Evolutionary conservation across 1,140 invertebrate species (phyloP).

Genomic region (Scaptomyza pallida): DNA sequence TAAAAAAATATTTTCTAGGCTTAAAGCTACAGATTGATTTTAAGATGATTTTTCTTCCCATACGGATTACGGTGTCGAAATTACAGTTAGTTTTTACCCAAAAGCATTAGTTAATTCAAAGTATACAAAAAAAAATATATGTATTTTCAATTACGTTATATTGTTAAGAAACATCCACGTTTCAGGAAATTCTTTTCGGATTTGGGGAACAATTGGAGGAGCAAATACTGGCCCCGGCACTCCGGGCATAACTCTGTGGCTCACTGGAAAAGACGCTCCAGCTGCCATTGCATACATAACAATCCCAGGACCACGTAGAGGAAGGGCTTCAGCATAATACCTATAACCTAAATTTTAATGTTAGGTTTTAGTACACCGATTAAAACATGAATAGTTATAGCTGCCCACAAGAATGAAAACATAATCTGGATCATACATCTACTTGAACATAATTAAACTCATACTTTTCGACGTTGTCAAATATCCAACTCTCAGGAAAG

Average conservation of each 20-base stretch:
- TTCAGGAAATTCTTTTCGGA: slow-evolving; percentile 66
- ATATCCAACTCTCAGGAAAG: slow-evolving; percentile 61
- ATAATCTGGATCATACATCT: background rate
- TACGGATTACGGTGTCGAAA: background rate
- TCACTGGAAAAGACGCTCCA: background rate
- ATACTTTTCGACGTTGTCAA: slow-evolving; percentile 46
- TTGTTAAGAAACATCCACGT: slow-evolving; percentile 58
- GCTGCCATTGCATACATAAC: background rate
- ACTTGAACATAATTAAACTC: background rate
- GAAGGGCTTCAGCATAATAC: background rate
- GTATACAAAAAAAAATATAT: background rate
- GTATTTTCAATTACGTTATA: slow-evolving; percentile 24
- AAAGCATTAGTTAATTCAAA: background rate
- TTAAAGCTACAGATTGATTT: too few relatives aligned
- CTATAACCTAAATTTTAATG: background rate
- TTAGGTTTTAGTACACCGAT: slow-evolving; percentile 15
- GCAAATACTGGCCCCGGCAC: background rate
- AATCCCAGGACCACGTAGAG: background rate
- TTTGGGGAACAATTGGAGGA: slow-evolving; percentile 7
- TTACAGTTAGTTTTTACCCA: slow-evolving; percentile 15
- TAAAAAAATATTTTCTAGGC: too few relatives aligned
- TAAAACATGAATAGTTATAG: background rate
- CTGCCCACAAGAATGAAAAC: background rate
- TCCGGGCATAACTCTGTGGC: background rate
- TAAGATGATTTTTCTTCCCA: slow-evolving; percentile 8